Conservation (phyloP, 2,797 vertebrate genomes). For the Xiphorhynchus erythropygius region DNA sequence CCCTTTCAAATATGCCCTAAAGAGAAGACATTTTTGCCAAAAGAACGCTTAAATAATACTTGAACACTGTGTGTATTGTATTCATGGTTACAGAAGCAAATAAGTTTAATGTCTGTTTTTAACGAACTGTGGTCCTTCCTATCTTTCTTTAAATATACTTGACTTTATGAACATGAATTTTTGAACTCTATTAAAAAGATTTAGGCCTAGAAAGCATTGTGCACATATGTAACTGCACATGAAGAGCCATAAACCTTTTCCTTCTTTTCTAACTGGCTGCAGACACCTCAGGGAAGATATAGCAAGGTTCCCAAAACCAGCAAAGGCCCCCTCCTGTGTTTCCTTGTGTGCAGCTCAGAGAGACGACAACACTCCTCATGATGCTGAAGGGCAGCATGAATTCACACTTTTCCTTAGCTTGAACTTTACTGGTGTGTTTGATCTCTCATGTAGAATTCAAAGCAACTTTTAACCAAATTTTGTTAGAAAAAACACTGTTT, state of each 20-base stretch:
- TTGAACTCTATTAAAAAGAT: not conserved
- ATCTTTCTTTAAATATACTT: not conserved
- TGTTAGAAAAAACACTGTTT: not conserved
- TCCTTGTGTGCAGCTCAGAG: not conserved
- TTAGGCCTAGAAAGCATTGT: not conserved
- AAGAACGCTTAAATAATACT: not conserved
- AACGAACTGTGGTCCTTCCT: not conserved
- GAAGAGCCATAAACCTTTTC: not conserved
- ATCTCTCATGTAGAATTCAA: not conserved
- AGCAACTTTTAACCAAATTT: not conserved
- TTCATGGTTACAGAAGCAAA: not conserved
- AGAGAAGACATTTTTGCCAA: not conserved
- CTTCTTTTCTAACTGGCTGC: not conserved
- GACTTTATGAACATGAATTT: constrained; percentile 22
- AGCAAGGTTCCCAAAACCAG: not conserved
- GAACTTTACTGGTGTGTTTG: not conserved
- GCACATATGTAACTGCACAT: not conserved
- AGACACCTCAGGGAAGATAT: not conserved
- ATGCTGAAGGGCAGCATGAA: accelerated
- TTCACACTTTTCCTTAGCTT: not conserved
- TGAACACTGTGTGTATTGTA: not conserved
- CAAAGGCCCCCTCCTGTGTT: not conserved
- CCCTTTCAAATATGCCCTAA: not conserved
- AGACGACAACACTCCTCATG: not conserved
- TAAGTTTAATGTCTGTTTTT: constrained; percentile 29